Conservation (phyloP, 2,888 invertebrate species). For the Drosophila meridiana region DNA sequence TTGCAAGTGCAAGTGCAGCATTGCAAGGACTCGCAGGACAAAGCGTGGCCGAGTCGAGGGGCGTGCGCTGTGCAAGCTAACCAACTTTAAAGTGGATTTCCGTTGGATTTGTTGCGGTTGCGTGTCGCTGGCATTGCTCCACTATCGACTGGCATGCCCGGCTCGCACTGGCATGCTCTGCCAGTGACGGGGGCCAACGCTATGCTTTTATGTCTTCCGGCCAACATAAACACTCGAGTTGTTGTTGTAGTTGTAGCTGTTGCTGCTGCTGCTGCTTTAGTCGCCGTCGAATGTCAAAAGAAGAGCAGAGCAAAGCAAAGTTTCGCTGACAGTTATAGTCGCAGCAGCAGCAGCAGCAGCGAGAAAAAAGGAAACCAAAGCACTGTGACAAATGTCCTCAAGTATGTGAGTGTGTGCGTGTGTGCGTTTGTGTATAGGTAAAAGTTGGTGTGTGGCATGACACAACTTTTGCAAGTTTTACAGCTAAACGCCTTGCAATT, state of each 20-base stretch:
- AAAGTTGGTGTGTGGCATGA: conserved; percentile 68
- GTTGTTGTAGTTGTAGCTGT: conserved; percentile 43
- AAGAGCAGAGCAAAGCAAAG: conserved; percentile 60
- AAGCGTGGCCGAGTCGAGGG: not conserved
- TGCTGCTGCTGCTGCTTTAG: conserved; percentile 29
- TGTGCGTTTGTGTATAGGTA: conserved; percentile 34
- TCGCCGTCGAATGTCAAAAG: conserved; percentile 57
- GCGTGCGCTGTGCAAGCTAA: conserved; percentile 19
- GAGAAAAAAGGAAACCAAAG: conserved; percentile 41
- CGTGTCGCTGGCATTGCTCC: conserved; percentile 70
- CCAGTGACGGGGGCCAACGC: conserved; percentile 21
- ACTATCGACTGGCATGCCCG: conserved; percentile 40
- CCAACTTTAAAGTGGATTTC: conserved; percentile 82
- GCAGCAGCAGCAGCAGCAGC: not conserved
- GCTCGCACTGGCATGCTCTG: conserved; percentile 3
- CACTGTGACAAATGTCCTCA: conserved; percentile 74
- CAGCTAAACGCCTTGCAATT: conserved; percentile 79
- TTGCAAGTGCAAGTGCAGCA: conserved; percentile 71
- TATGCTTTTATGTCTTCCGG: conserved; percentile 82
- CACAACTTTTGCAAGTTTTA: conserved; percentile 73
- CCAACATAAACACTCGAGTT: conserved; percentile 81
- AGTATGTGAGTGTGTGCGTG: conserved; percentile 43
- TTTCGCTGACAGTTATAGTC: conserved; percentile 73
- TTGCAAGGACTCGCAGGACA: conserved; percentile 24
- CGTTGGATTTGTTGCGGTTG: conserved; percentile 80